These are phyloP conservation scores for Didymodactylos carnosus DNA, from an alignment of 2,888 invertebrate genomes.

Conservation along the genomic window DNA sequence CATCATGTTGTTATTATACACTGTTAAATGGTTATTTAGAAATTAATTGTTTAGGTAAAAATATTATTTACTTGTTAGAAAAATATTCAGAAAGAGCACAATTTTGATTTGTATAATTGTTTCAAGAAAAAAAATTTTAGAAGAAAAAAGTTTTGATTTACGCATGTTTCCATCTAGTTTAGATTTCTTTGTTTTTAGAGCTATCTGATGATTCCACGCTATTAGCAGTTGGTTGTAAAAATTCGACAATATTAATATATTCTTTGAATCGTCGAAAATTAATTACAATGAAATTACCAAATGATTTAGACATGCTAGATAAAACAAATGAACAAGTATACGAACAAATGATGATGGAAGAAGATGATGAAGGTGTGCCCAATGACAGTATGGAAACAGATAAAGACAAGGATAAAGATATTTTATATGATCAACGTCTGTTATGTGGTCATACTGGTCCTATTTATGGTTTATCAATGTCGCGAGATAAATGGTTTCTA, in stretches of 20 bases:
- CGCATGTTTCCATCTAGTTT: background rate
- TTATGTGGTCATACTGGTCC: slow-evolving; percentile 71
- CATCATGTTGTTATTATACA: slow-evolving; percentile 90
- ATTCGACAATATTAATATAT: slow-evolving; percentile 69
- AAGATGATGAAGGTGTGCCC: background rate
- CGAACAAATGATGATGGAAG: slow-evolving; percentile 59
- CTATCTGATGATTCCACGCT: slow-evolving; percentile 55
- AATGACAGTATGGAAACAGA: background rate
- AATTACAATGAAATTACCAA: slow-evolving; percentile 64
- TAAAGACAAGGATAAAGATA: no score
- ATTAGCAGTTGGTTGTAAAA: slow-evolving; percentile 72
- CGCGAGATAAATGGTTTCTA: slow-evolving; percentile 66
- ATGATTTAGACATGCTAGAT: slow-evolving; percentile 46
- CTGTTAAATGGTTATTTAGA: slow-evolving; percentile 64
- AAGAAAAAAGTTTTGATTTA: background rate
- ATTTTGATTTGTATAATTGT: no score
- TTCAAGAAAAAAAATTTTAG: background rate
- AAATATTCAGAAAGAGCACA: background rate
- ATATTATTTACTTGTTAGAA: no score
- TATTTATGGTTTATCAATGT: slow-evolving; percentile 55
- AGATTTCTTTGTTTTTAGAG: no score
- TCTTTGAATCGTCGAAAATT: slow-evolving; percentile 67
- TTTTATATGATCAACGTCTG: background rate
- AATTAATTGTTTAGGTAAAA: slow-evolving; percentile 37
- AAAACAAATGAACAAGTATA: slow-evolving; percentile 51